A percentile compares a stretch with the other conserved stretches of the same genome.
phyloP scores from a whole-genome alignment of 2,888 invertebrate genomes.

The Deroplatys truncata region DNA sequence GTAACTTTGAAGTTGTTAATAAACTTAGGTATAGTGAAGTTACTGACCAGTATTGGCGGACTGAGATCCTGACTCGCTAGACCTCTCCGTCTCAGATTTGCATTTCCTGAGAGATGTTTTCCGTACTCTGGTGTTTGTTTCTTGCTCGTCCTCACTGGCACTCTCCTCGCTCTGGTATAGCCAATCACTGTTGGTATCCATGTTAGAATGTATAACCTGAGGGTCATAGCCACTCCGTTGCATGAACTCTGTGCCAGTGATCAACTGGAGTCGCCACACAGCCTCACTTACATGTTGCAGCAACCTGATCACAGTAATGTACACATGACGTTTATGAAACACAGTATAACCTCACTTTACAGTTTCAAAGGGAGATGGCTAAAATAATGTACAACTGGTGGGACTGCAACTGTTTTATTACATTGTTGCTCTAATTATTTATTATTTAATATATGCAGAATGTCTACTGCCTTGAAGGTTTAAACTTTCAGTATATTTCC shows the following conservation, averaged over 20 bases:
- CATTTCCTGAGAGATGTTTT: background rate
- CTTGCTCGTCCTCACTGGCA: constrained; percentile 44
- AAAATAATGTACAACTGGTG: no score
- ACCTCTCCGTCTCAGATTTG: constrained; percentile 32
- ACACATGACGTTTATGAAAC: no score
- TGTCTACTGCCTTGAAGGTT: no score
- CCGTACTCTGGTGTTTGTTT: constrained; percentile 25
- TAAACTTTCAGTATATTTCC: no score
- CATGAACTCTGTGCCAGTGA: constrained; percentile 54
- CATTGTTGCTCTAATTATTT: no score
- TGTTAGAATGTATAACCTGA: background rate
- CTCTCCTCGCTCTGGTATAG: constrained; percentile 33
- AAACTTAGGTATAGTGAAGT: no score
- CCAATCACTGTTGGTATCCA: constrained; percentile 37
- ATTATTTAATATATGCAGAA: no score
- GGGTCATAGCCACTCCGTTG: constrained; percentile 41
- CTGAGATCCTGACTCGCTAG: constrained; percentile 46
- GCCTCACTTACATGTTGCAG: constrained; percentile 59
- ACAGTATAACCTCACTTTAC: no score
- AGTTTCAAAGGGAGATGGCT: no score
- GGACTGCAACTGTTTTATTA: no score
- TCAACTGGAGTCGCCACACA: constrained; percentile 66
- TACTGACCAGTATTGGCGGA: constrained; percentile 39
- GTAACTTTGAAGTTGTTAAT: no score
- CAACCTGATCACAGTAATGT: constrained; percentile 11